These are phyloP conservation scores for Mycteria americana DNA, from an alignment of 2,797 vertebrate species.

Conservation along the genomic window DNA sequence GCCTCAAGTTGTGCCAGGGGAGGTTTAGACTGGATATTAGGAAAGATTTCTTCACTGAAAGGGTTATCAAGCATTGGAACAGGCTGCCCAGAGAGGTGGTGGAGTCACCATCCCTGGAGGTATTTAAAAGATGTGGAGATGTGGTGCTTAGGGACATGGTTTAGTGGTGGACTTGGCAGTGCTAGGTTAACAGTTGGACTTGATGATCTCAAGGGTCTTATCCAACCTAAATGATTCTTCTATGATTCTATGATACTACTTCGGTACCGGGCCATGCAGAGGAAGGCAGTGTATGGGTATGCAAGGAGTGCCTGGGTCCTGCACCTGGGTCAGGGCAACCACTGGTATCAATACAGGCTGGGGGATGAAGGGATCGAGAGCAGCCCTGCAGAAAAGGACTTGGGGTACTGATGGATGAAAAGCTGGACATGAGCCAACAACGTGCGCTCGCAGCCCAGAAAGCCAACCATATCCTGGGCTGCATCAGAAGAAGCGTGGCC, in stretches of 20 bases:
- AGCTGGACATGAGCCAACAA: too few species aligned
- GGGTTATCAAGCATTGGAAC: not conserved
- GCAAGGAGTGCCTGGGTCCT: not conserved
- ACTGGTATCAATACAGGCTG: too few species aligned
- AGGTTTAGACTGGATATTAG: not conserved
- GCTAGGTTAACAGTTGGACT: accelerated
- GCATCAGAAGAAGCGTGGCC: too few species aligned
- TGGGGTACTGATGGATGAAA: too few species aligned
- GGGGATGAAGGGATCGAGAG: too few species aligned
- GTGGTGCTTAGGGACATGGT: not conserved
- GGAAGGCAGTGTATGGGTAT: not conserved
- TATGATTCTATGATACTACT: not conserved
- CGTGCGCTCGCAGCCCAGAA: too few species aligned
- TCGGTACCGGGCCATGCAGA: accelerated
- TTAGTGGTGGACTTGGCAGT: not conserved
- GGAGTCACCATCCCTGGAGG: not conserved
- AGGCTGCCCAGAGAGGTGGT: not conserved
- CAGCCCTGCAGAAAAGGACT: too few species aligned
- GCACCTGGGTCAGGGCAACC: too few species aligned
- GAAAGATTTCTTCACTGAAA: not conserved
- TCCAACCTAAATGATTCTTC: not conserved
- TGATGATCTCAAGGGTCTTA: not conserved
- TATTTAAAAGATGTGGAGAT: accelerated
- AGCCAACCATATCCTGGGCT: too few species aligned
- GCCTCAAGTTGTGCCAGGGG: not conserved